Evolutionary conservation across 1,140 invertebrate species (phyloP), one percentile per base, ranked within the genome.

Genomic region (Bombus affinis): DNA sequence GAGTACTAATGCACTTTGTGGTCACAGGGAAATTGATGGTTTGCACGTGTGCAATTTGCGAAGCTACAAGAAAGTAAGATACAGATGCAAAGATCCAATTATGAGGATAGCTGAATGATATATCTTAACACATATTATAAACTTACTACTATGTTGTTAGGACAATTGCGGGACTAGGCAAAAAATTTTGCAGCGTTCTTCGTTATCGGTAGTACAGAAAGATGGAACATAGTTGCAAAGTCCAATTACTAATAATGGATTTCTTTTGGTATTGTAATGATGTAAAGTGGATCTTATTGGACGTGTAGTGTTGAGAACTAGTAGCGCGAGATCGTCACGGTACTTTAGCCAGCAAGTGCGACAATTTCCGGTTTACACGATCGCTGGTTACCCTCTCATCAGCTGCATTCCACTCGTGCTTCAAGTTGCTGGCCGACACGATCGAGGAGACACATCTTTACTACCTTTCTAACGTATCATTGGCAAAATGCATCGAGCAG

Each of bases 331-430:
- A 87, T 79, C 53, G 81, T 84, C 80, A 83, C 73, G 85, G 73
- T 76, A 74, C 72, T 86, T 76, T 87, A 70, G 44, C 42, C 72
- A 32, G 39, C 42, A 47, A 78, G 59, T 59, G 70, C 71, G 82
- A 86, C 85, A 84, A 84, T 82, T 87, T 86, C 85, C 85, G 80
- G 85, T 86, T 86, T 86, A 86, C 80, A 76, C 85, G 80, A 83
- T 86, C 85, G 85, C 59, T 85, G 78, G 47, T 85, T 85, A 85
- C 73, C 70, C 78, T 79, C 82, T 85, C 78, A 73, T 81, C 83
- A 81, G 83, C 70, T 28, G 83, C 78, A 85, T 85, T 85, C 83
- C 83, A 39, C 37, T 66, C 78, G 78, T 74, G 70, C 77, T 59
- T 74, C 12, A 42, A 85, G 83, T 65, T 73, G 53, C 70, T 73